A percentile compares a stretch with the other conserved stretches of the same genome.
Evolutionary conservation across 1,140 invertebrate species (phyloP).

Genomic region (Drosophila burlai): DNA sequence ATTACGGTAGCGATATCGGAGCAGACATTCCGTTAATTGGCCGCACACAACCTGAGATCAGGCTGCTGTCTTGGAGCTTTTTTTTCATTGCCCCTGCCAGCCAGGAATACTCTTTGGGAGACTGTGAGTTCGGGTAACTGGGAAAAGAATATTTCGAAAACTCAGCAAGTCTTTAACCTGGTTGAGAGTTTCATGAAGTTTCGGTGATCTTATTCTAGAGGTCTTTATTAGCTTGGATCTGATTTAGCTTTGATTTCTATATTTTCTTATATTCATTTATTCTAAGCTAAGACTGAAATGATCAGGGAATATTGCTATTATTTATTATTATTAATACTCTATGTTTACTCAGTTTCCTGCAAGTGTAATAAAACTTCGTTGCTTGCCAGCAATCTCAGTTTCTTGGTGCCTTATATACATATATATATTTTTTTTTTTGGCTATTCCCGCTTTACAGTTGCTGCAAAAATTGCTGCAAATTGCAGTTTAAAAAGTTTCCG

Average conservation of each 20-base stretch:
- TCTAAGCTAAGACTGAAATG: no score
- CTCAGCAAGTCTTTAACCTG: neutral
- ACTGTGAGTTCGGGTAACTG: no score
- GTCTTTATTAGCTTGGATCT: no score
- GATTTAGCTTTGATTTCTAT: no score
- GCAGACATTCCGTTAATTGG: slow-evolving; percentile 75
- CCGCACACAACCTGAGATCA: slow-evolving; percentile 67
- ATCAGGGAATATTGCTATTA: no score
- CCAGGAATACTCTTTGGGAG: slow-evolving; percentile 20
- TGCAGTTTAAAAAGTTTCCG: slow-evolving; percentile 80
- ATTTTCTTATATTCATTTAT: no score
- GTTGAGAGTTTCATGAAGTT: neutral
- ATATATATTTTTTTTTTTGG: slow-evolving; percentile 44
- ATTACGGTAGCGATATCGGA: slow-evolving; percentile 57
- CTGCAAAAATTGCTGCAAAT: slow-evolving; percentile 77
- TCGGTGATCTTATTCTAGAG: neutral
- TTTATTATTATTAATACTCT: no score
- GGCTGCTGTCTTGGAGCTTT: slow-evolving; percentile 27
- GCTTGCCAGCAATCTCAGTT: neutral
- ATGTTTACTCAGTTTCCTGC: neutral
- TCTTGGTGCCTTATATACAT: slow-evolving; percentile 19
- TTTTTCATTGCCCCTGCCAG: slow-evolving; percentile 2
- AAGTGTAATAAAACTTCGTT: slow-evolving; percentile 31
- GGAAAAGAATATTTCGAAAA: neutral
- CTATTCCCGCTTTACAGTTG: slow-evolving; percentile 54